Evolutionary conservation across 30 jellyfish, hydroid and myxozoan species (phyloP).

Genomic region (Aurelia sp.): DNA sequence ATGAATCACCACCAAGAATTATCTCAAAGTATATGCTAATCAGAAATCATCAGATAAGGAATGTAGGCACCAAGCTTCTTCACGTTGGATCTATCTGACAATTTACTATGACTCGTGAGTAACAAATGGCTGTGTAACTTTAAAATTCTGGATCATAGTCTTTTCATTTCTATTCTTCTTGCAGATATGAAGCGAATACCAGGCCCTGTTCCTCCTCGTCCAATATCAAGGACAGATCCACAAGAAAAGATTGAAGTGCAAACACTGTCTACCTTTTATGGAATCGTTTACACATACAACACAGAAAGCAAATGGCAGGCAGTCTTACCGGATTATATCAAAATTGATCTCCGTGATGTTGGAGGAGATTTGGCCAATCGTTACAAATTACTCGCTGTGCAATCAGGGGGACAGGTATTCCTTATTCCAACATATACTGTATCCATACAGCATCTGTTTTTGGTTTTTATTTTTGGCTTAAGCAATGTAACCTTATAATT

Average conservation of each 20-base stretch:
- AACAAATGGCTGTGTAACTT: no score
- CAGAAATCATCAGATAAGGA: no score
- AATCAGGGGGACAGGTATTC: conserved; percentile 28
- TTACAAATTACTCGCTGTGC: conserved; percentile 15
- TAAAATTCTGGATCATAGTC: no score
- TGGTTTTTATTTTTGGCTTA: no score
- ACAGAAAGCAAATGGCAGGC: conserved; percentile 45
- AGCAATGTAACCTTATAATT: no score
- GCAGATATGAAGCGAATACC: conserved; percentile 39
- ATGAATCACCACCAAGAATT: no score
- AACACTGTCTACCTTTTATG: conserved; percentile 22
- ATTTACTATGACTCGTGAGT: no score
- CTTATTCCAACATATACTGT: no score
- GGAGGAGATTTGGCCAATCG: neutral
- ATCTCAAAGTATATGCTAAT: no score
- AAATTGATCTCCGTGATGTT: conserved; percentile 7
- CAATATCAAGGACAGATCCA: conserved; percentile 8
- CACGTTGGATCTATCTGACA: no score
- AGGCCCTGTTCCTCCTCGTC: conserved; percentile 47
- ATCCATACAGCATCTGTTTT: no score
- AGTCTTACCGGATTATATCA: conserved; percentile 14
- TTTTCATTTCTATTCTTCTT: neutral
- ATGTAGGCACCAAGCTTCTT: no score
- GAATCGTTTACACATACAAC: conserved; percentile 24
- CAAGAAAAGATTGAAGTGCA: neutral